These are phyloP conservation scores for Stegastes partitus DNA, from an alignment of 2,113 vertebrate genomes.

Conservation along the genomic window DNA sequence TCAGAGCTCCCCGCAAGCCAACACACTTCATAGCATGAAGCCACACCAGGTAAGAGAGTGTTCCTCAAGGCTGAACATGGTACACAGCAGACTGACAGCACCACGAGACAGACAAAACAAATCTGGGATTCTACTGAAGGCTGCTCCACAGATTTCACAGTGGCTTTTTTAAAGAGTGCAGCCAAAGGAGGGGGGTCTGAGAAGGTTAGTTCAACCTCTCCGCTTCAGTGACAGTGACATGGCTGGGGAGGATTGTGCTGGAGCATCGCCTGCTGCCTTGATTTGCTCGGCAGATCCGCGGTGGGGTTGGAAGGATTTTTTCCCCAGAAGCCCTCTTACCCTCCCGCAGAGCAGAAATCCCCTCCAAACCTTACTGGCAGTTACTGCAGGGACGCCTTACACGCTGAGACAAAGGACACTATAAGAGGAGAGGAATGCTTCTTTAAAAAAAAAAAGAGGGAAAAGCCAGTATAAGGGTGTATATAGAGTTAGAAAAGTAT, in stretches of 20 bases:
- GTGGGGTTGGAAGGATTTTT: slow-evolving; percentile 69
- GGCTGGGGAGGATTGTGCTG: slow-evolving; percentile 49
- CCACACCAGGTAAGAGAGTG: slow-evolving; percentile 32
- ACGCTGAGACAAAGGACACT: slow-evolving; percentile 56
- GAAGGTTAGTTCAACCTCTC: slow-evolving; percentile 43
- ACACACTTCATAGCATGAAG: slow-evolving; percentile 30
- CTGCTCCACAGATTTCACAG: slow-evolving; percentile 38
- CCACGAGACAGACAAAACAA: slow-evolving; percentile 38
- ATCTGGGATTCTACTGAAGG: slow-evolving; percentile 43
- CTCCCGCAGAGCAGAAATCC: slow-evolving; percentile 74
- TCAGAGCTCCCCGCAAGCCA: slow-evolving; percentile 14
- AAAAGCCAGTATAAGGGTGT: no score
- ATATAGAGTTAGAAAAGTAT: not conserved
- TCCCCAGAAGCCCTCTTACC: slow-evolving; percentile 68
- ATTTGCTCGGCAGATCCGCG: slow-evolving; percentile 66
- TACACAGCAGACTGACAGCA: slow-evolving; percentile 28
- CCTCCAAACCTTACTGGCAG: slow-evolving; percentile 61
- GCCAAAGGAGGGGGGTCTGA: slow-evolving; percentile 19
- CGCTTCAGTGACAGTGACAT: slow-evolving; percentile 49
- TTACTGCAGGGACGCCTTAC: slow-evolving; percentile 57
- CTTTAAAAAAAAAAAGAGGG: no score
- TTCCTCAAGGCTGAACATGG: slow-evolving; percentile 28
- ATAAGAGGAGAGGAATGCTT: slow-evolving; percentile 4
- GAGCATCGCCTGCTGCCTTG: slow-evolving; percentile 61
- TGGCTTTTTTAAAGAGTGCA: slow-evolving; percentile 28